phyloP scores from a whole-genome alignment of 2,888 invertebrate genomes.

The Cephus pygmeus region DNA sequence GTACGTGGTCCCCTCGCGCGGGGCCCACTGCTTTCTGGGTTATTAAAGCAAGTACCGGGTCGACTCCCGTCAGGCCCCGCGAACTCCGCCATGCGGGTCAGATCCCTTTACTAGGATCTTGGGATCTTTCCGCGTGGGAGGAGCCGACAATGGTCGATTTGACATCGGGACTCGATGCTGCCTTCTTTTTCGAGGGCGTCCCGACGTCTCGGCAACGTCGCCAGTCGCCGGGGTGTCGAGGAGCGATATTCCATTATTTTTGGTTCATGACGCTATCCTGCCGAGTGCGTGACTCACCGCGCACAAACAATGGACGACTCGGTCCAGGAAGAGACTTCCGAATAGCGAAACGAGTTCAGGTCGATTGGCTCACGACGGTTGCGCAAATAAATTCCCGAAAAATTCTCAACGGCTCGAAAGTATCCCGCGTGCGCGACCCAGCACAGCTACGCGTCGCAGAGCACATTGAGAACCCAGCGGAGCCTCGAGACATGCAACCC shows the following conservation, averaged over 20 bases:
- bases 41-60: conserved; percentile 4
- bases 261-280: neutral
- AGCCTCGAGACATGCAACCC: conserved; percentile 37
- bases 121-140: neutral
- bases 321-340: neutral
- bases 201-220: neutral
- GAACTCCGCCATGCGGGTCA: conserved; percentile 1
- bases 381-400: neutral
- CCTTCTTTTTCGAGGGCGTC: neutral
- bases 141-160: conserved; percentile 3
- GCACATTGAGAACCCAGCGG: neutral
- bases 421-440: no score
- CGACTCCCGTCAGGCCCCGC: conserved; percentile 1
- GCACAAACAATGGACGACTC: neutral
- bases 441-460: neutral
- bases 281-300: neutral
- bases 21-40: conserved; percentile 3
- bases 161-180: neutral
- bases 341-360: neutral
- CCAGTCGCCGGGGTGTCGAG: neutral
- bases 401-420: neutral
- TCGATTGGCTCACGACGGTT: neutral
- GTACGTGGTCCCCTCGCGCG: neutral
- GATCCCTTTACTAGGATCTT: neutral
- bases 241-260: neutral